Base-by-base conservation (phyloP, 2,797 vertebrate genomes). In the Synaphobranchus kaupii region DNA sequence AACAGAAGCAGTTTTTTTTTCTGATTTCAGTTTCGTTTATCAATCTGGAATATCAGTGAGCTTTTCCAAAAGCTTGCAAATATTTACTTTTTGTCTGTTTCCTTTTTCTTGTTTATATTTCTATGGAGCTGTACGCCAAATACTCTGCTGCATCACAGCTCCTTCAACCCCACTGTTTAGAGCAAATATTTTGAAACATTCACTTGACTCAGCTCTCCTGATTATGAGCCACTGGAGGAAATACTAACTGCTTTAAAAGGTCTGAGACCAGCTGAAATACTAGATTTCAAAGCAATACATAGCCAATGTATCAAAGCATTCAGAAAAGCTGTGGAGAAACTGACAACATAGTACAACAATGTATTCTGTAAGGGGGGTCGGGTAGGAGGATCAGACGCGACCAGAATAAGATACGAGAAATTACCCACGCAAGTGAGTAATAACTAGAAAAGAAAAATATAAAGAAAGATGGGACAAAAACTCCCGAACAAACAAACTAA, bases 61-160 rank as follows among this genome's bases (percentile, higher is more conserved):
- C 47, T 22, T 81, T 48, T 81, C 15, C 5, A 13, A 44, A 76
- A 76, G 71, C 78, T 22, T 81, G 44, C 22, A 50, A 50, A 80
- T 81, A 81, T 81, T 81, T 50, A 12, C 44, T 25, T 13, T 34
- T 34, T 78, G 31, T 34, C 34, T n/a, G 56, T 28, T 28, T 68
- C 63, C 15, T 44, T 50, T 50, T 25, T 81, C 20, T n/a, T 47
- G 78, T 81, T 81, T 81, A 84, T 84, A 34, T 84, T 84, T 84
- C 13, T 39, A 60, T 60, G 81, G 50, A 81, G 22, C 39, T 39
- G 39, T 44, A 83, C 48, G 60, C 54, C 17, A 47, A n/a, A 31
- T 83, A 83, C 54, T 4, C 50, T 13, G 48, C 81, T 56, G 12
- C 44, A 47, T 47, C 50, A 54, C 54, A 58, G 83, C 52, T 50